phyloP scores from a whole-genome alignment of 2,113 vertebrate species.

The Hirundichthys speculiger region DNA sequence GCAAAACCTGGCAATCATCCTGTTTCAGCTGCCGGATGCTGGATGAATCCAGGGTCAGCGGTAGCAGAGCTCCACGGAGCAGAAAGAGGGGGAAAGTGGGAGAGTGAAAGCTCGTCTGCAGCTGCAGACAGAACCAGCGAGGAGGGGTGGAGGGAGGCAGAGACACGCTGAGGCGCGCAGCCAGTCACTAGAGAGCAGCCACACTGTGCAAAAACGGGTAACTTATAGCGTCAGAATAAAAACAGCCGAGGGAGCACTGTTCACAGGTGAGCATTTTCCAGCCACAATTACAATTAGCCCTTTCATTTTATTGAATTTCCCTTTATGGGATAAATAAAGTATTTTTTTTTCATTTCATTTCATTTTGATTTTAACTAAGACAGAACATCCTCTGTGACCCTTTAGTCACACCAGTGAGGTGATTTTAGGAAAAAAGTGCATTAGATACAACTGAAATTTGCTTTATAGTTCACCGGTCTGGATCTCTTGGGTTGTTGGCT shows the following conservation, averaged over 20 bases:
- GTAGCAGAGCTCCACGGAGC: constrained; percentile 25
- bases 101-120: constrained; percentile 40
- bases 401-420: too few species aligned
- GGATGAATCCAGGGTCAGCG: constrained; percentile 42
- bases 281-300: not conserved
- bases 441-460: not conserved
- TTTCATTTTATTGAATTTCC: too few species aligned
- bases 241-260: not conserved
- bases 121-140: constrained; percentile 26
- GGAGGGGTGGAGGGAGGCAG: constrained; percentile 38
- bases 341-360: too few species aligned
- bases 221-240: not conserved
- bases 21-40: constrained; percentile 19
- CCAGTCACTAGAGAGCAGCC: constrained; percentile 27
- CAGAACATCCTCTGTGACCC: too few species aligned
- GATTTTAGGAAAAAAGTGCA: not conserved
- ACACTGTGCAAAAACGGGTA: constrained; percentile 6
- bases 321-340: too few species aligned
- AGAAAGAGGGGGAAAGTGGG: constrained; percentile 49
- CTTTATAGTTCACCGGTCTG: too few species aligned
- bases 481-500: too few species aligned
- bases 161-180: constrained; percentile 17
- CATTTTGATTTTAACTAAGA: too few species aligned
- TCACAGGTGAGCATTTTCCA: not conserved
- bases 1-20: constrained; percentile 62